These are phyloP conservation scores for Saccostrea glomerata DNA, from an alignment of 1,140 invertebrate genomes.

Conservation along the genomic window DNA sequence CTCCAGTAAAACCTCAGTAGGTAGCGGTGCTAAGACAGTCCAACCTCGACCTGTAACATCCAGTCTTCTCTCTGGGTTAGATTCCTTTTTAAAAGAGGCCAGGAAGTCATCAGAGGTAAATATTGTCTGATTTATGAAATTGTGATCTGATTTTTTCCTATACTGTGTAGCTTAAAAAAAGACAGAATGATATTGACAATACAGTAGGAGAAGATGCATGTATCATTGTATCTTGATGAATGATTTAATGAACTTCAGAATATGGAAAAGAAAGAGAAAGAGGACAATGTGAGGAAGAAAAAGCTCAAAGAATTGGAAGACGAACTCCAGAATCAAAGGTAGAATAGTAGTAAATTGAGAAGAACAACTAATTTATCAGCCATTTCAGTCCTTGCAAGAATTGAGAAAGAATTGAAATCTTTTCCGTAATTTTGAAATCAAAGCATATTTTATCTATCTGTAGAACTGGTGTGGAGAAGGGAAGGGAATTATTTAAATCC, in stretches of 20 bases:
- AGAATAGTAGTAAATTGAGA: neutral
- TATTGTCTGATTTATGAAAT: neutral
- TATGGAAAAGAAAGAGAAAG: conserved; percentile 8
- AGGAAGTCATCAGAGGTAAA: conserved; percentile 67
- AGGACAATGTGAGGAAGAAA: neutral
- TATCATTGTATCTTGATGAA: neutral
- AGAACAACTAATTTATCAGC: too few relatives aligned
- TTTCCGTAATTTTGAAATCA: too few relatives aligned
- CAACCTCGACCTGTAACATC: neutral
- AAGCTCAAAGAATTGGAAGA: neutral
- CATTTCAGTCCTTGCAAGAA: too few relatives aligned
- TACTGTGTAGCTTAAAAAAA: too few relatives aligned
- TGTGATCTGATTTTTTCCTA: neutral
- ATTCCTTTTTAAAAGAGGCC: conserved; percentile 72
- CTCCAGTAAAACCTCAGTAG: neutral
- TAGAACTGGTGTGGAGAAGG: conserved; percentile 22
- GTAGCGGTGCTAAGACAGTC: neutral
- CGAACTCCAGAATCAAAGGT: neutral
- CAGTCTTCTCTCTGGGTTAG: conserved; percentile 57
- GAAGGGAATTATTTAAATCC: neutral
- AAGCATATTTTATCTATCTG: neutral
- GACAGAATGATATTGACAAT: too few relatives aligned
- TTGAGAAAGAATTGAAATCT: too few relatives aligned
- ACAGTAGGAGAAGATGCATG: neutral
- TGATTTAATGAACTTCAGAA: neutral